Percentiles rank a stretch among this genome's conserved stretches.
phyloP scores from a whole-genome alignment of 2,113 vertebrate genomes.

The Madoqua kirkii region DNA sequence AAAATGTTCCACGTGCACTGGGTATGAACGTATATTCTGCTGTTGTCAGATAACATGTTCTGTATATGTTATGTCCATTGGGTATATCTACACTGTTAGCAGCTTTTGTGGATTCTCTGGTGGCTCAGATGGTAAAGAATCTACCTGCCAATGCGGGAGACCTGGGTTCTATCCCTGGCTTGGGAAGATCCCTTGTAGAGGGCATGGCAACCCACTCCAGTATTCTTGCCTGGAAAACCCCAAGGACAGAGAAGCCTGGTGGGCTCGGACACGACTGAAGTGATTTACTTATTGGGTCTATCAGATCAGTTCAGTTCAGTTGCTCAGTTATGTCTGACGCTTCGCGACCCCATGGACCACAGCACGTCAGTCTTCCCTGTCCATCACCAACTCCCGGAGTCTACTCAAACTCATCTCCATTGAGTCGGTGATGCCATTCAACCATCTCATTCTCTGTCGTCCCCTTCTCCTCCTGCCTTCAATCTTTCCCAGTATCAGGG shows the following conservation, averaged over 20 bases:
- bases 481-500: neutral
- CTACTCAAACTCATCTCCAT: neutral
- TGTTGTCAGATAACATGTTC: neutral
- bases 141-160: neutral
- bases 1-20: neutral
- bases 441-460: neutral
- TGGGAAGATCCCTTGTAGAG: neutral
- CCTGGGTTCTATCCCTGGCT: neutral
- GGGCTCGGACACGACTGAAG: fast-evolving
- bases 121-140: neutral
- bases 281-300: neutral
- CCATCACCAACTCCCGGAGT: neutral
- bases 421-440: neutral
- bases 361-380: neutral
- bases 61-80: neutral
- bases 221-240: neutral
- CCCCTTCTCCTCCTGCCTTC: neutral
- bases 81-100: neutral
- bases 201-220: neutral
- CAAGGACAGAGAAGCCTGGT: neutral
- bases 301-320: neutral
- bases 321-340: fast-evolving
- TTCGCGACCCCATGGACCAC: fast-evolving
- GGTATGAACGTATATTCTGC: neutral
- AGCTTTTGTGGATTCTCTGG: neutral